Evolutionary conservation across 2,797 vertebrate species (phyloP), one percentile per base, ranked within the genome.

Genomic region (Lacerta viridis): DNA sequence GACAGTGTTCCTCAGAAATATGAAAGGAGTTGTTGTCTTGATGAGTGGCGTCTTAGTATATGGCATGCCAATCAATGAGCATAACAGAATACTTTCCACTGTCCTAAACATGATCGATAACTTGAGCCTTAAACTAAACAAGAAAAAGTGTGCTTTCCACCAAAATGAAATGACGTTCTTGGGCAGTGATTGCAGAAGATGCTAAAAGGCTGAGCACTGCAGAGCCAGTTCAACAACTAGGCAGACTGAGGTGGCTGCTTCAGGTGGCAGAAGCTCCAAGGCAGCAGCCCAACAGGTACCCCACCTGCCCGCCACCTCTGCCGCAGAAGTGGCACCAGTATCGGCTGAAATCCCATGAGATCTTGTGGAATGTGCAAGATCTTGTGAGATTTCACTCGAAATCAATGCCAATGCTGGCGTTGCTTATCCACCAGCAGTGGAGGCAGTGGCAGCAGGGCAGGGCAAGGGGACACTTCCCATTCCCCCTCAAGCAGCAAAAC

Each of bases 1-100:
- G 87, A 71, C 82, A 85, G 50, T 64, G 68, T 43, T 84, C 68
- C 50, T 71, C 50, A 89, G 41, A 74, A 85, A 89, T 61, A 9
- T 41, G 36, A 61, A 80, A n/a, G 46, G 50, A n/a, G 36, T 50
- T 15, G 36, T 71, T 84, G 81, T 88, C 87, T 79, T 83, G 55
- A n/a, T 59, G 36, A 43, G 25, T 79, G 66, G 7, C 50, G 71
- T 71, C 27, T 79, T 88, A 79, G 55, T 79, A 55, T 79, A 88
- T 61, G 50, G 46, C 87, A 43, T 79, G 76, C 18, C 27, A 79
- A 72, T 77, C 64, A 83, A 76, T 55, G 81, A 13, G 71, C 25
- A 23, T 59, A 75, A 55, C 75, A 84, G 41, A 83, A 61, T 11
- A 55, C 46, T 59, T 61, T 9, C 46, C 36, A 50, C 9, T 72